Evolutionary conservation across 2,888 invertebrate genomes (phyloP).

Genomic region (Drosophila demipolita): DNA sequence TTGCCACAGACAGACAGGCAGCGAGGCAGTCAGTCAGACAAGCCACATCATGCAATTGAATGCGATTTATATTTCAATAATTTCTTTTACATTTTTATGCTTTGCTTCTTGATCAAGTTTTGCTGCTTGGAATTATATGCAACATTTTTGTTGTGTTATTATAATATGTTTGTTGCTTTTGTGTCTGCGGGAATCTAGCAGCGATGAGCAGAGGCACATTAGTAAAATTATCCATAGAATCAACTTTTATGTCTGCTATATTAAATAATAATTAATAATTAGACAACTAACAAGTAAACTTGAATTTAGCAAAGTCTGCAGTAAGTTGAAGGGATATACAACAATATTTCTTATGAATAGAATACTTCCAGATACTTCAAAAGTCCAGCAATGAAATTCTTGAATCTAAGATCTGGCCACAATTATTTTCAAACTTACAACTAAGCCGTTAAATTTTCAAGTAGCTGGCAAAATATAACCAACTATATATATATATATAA

Average conservation of each 20-base stretch:
- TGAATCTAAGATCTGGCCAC: background rate
- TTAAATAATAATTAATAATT: no score
- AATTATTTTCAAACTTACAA: no score
- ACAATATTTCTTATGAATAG: no score
- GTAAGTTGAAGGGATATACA: background rate
- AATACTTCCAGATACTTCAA: background rate
- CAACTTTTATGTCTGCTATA: background rate
- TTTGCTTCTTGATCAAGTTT: constrained; percentile 17
- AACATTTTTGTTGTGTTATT: constrained; percentile 28
- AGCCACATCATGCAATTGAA: constrained; percentile 16
- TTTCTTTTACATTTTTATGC: constrained; percentile 22
- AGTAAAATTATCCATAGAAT: constrained; percentile 19
- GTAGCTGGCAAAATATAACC: background rate
- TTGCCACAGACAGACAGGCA: background rate
- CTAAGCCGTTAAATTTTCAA: no score
- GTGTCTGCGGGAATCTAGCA: constrained; percentile 17
- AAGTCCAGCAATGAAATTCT: background rate
- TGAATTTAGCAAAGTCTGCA: background rate
- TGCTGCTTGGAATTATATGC: constrained; percentile 46
- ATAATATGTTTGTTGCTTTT: constrained; percentile 23
- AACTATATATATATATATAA: background rate
- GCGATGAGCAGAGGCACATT: background rate
- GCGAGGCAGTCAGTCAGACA: background rate
- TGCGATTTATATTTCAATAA: constrained; percentile 1
- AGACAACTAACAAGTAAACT: background rate